Evolutionary conservation across 2,888 invertebrate species (phyloP), one percentile per base, ranked within the genome.

Genomic region (Ommatoiulus sabulosus): DNA sequence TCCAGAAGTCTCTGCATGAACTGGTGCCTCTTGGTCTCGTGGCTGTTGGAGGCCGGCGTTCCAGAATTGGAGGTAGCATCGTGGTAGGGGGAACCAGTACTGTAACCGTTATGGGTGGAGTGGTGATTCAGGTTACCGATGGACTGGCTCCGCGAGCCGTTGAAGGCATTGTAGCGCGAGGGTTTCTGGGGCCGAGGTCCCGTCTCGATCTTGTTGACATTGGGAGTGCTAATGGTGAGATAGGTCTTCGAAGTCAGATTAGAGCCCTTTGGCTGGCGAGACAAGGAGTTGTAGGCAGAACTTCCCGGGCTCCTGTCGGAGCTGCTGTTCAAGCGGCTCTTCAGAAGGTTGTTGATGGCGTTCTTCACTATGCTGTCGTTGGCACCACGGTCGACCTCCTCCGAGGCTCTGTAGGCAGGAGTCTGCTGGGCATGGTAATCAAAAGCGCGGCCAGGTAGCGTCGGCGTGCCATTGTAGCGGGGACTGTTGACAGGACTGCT

Each of bases 401-500:
- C n/a, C 8, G 57, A 48, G 17, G 17, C 5, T 20, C 52, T 46
- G 46, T 1, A 12, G 17, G 48, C 5, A 0, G 48, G 20, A 17
- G 46, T 88, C 46, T 88, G 35, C 35, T 35, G 35, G 35, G 35
- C 35, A 35, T 35, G 84, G 44, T n/a, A 84, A 44, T 84, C 46
- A 17, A 84, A 88, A 35, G 46, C 44, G 6, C 15, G 10, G 24
- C 44, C 17, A 5, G 48, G 86, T 10, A 15, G 48, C 8, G 89
- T 52, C 7, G 44, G 43, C 15, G 48, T 43, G 15, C 63, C 24
- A 20, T 12, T 44, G 12, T 87, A 57, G 7, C 24, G 44, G 8
- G 89, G 89, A 44, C 89, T 89, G 57, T 89, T 87, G 12, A 89
- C 87, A 3, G 89, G 87, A n/a, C 87, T 89, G 46, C 89, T 80